Evolutionary conservation across 2,888 invertebrate species (phyloP).

Genomic region (Choristoneura rosaceana): DNA sequence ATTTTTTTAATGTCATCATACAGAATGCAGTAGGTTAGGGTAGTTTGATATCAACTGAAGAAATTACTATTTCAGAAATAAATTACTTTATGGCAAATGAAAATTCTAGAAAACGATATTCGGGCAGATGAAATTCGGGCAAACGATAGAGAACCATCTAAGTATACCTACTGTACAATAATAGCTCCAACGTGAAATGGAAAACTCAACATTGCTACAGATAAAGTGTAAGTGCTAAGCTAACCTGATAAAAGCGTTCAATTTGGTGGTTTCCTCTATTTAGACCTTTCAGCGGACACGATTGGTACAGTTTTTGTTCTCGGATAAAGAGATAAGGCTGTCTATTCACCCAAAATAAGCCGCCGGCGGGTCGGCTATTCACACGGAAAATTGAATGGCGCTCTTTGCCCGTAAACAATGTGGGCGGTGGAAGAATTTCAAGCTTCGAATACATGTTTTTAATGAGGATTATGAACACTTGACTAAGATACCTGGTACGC

Average conservation of each 20-base stretch:
- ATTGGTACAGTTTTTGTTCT: conserved; percentile 19
- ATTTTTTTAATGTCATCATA: no score
- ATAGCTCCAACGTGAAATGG: no score
- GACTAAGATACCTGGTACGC: background rate
- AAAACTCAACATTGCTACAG: background rate
- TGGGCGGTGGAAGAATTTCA: conserved; percentile 10
- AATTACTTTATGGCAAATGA: no score
- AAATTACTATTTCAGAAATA: no score
- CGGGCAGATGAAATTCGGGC: no score
- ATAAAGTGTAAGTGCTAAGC: background rate
- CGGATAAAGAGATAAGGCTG: conserved; percentile 20
- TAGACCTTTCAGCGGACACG: conserved; percentile 8
- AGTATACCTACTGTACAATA: background rate
- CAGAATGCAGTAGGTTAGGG: no score
- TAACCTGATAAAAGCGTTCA: conserved; percentile 15
- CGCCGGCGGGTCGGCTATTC: conserved; percentile 19
- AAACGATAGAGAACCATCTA: no score
- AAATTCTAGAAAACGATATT: no score
- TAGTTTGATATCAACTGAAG: no score
- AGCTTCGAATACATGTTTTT: conserved; percentile 7
- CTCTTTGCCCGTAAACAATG: conserved; percentile 20
- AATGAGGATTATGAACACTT: conserved; percentile 2
- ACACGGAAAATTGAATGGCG: conserved; percentile 25
- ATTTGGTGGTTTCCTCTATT: conserved; percentile 7
- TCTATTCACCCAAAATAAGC: conserved; percentile 23